Conservation (phyloP, 2,113 vertebrate genomes). For the Crotalus viridis region DNA sequence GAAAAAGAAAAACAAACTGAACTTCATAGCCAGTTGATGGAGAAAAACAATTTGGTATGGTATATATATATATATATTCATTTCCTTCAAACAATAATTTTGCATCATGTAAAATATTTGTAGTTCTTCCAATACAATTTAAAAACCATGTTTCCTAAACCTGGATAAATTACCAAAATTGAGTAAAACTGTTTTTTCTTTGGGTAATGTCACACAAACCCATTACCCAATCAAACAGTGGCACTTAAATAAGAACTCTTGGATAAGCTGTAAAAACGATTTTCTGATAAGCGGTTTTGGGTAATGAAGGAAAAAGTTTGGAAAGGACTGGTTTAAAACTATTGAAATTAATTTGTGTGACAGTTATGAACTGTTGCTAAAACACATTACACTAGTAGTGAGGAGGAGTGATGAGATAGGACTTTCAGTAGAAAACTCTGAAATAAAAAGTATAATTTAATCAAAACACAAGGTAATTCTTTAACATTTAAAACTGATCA, state of each 20-base stretch:
- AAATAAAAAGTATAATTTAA: background rate
- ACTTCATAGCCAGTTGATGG: slow-evolving; percentile 61
- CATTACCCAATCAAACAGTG: background rate
- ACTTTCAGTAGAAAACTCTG: background rate
- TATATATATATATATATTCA: background rate
- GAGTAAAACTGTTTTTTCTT: background rate
- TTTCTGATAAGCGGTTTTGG: background rate
- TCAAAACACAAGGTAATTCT: background rate
- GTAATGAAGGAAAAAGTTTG: background rate
- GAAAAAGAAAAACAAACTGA: slow-evolving; percentile 77
- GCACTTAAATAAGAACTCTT: background rate
- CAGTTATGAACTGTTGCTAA: background rate
- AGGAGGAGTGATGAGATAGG: background rate
- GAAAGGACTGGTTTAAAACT: background rate
- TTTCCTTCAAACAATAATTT: background rate
- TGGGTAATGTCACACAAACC: background rate
- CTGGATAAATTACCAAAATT: background rate
- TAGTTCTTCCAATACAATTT: background rate
- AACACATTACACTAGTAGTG: background rate
- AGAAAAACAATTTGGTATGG: slow-evolving; percentile 77
- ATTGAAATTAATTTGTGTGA: background rate
- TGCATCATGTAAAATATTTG: background rate
- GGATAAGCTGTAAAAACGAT: background rate
- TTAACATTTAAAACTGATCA: background rate
- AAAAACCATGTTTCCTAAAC: background rate